Evolutionary conservation across 2,113 vertebrate genomes (phyloP).

Genomic region (Cromileptes altivelis): DNA sequence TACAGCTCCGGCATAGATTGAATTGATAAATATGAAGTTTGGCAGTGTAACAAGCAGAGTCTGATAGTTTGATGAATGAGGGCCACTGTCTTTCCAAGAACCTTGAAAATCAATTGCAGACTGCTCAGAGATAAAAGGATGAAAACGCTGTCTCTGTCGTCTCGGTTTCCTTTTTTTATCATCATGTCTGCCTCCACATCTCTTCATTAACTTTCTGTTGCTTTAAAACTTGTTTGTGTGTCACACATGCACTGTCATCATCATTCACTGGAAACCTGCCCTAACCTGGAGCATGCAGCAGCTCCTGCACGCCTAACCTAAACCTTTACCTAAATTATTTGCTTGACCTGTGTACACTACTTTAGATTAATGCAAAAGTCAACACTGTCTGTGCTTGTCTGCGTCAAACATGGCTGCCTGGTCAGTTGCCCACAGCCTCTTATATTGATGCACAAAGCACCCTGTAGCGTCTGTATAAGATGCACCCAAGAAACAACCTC

Average conservation of each 20-base stretch:
- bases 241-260: neutral
- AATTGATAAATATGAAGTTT: constrained; percentile 21
- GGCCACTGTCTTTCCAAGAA: constrained; percentile 42
- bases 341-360: no score
- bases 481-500: no score
- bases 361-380: no score
- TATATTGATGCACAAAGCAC: no score
- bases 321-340: neutral
- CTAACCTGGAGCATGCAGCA: neutral
- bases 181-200: neutral
- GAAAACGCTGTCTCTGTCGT: constrained; percentile 5
- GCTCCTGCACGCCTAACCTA: neutral
- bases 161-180: constrained; percentile 8
- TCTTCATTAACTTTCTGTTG: neutral
- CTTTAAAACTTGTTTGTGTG: neutral
- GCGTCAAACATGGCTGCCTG: no score
- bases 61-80: constrained; percentile 31
- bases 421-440: no score
- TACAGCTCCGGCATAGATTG: constrained; percentile 4
- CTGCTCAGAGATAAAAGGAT: constrained; percentile 20
- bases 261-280: neutral
- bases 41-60: constrained; percentile 8
- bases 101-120: constrained; percentile 28
- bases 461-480: no score
- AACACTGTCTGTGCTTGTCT: neutral